A percentile compares a stretch with the other conserved stretches of the same genome.
Evolutionary conservation across 1,140 invertebrate genomes (phyloP).

Genomic region (Drosophila takahashii): DNA sequence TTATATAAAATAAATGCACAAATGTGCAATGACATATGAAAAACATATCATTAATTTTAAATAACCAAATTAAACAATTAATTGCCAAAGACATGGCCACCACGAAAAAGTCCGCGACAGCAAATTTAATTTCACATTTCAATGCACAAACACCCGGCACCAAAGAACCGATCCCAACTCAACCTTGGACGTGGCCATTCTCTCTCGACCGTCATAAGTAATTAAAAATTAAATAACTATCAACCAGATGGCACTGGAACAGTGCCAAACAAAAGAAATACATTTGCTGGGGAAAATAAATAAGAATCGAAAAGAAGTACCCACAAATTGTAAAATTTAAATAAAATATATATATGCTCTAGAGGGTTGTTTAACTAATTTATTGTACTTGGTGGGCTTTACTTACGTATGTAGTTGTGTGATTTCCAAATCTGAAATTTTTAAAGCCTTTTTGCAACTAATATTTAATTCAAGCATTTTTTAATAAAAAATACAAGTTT

Average conservation of each 20-base stretch:
- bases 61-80: conserved; percentile 83
- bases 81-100: conserved; percentile 68
- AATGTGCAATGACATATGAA: conserved; percentile 79
- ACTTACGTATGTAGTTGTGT: too few relatives aligned
- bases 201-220: conserved; percentile 58
- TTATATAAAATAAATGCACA: conserved; percentile 37
- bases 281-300: conserved; percentile 41
- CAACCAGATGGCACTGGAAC: conserved; percentile 35
- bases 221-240: conserved; percentile 83
- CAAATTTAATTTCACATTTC: conserved; percentile 81
- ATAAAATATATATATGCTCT: not conserved
- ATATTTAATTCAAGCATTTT: too few relatives aligned
- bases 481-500: too few relatives aligned
- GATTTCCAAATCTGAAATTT: too few relatives aligned
- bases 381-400: too few relatives aligned
- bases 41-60: conserved; percentile 83
- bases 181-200: conserved; percentile 26
- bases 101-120: conserved; percentile 40
- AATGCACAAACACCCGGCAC: conserved; percentile 63
- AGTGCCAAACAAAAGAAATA: conserved; percentile 49
- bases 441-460: too few relatives aligned
- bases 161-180: conserved; percentile 35
- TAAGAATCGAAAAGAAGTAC: not conserved
- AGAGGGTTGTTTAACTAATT: not conserved
- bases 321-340: not conserved